Base-by-base conservation (phyloP, 2,113 vertebrate genomes). In the Grantiella picta region DNA sequence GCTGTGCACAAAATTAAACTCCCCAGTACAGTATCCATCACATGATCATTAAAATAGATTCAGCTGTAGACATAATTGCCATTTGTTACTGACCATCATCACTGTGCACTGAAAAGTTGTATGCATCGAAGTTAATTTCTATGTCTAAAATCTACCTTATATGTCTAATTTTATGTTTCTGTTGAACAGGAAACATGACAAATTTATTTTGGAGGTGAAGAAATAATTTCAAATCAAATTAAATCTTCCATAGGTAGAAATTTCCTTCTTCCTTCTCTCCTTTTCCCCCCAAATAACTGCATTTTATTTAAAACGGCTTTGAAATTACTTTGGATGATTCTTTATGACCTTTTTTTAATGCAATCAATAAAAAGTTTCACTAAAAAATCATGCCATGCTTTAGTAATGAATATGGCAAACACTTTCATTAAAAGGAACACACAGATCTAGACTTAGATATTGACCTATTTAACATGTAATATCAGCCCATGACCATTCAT, bases 51-150 rank as follows among this genome's bases (percentile, higher is more conserved):
- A 13, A 24, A 75, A 38, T 18, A 63, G 1, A 53, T 81, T 53
- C 15, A 70, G 12, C 7, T 47, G 5, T 42, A 50, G 1, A 1
- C 1, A 4, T 28, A 59, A 50, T 12, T 86, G 29, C 5, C 2
- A 7, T n/a, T 86, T 87, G 5, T 27, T 70, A 44, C 35, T 52
- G 42, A 45, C 16, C 44, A 23, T 52, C 2, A 8, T 40, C 28
- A 49, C 4, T 38, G 8, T 60, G 8, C 17, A 24, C 15, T 53
- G 59, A 40, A 72, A 92, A 83, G 0, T 19, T 83, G 4, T 24
- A 29, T 4, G 12, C 15, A 49, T 21, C 56, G 66, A 81, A 68
- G 5, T 7, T 24, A 38, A 47, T 45, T 84, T 63, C 11, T 44
- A 2, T 35, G 15, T 12, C n/a, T 25, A 69, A 38, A 78, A 61